Percentiles rank a stretch among this genome's conserved stretches.
phyloP scores from a whole-genome alignment of 2,797 vertebrate species.

The Megaceryle alcyon region DNA sequence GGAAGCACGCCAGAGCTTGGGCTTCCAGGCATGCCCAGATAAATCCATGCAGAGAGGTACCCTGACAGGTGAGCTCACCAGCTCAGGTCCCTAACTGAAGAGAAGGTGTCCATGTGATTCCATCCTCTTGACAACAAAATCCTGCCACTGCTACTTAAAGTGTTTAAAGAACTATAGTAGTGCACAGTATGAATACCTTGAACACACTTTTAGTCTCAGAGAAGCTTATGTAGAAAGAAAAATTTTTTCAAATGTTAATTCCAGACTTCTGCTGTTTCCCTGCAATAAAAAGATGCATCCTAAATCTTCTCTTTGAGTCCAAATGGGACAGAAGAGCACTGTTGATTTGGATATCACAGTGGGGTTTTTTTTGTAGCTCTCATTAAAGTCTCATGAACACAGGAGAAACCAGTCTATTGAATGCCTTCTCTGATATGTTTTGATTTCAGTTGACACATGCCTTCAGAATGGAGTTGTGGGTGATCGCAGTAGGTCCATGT shows the following conservation, averaged over 20 bases:
- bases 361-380: background rate
- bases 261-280: background rate
- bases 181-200: background rate
- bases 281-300: background rate
- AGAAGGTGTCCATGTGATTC: background rate
- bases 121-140: background rate
- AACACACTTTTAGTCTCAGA: background rate
- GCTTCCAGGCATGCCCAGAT: background rate
- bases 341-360: background rate
- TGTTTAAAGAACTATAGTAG: background rate
- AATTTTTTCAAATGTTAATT: background rate
- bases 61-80: background rate
- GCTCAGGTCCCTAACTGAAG: background rate
- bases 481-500: background rate
- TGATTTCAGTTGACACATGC: background rate
- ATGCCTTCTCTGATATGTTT: background rate
- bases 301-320: background rate
- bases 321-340: background rate
- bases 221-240: background rate
- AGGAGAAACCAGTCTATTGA: background rate
- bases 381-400: background rate
- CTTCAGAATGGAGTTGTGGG: background rate
- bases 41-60: background rate
- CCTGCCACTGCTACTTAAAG: background rate
- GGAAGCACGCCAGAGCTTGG: background rate